phyloP scores from a whole-genome alignment of 2,113 vertebrate species.

The Leuciscus idus region DNA sequence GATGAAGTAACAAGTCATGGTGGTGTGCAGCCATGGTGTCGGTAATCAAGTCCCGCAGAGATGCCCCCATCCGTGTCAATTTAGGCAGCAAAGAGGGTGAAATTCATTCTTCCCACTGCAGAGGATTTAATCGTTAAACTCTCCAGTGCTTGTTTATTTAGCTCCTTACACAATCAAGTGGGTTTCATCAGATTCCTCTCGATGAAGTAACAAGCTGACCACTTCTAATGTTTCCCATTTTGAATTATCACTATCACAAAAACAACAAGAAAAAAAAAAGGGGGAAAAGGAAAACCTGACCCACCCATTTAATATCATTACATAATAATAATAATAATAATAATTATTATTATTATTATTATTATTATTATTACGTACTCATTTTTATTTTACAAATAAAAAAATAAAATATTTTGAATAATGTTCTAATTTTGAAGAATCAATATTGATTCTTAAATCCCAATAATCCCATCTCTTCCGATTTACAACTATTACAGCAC shows the following conservation, averaged over 20 bases:
- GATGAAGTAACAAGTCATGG: neutral
- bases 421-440: too few species aligned
- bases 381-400: too few species aligned
- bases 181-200: neutral
- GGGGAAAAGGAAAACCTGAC: too few species aligned
- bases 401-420: too few species aligned
- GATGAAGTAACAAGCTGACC: neutral
- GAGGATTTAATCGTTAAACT: slow-evolving; percentile 1
- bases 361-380: too few species aligned
- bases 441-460: too few species aligned
- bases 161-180: neutral
- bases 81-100: neutral
- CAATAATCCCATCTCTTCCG: too few species aligned
- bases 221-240: neutral
- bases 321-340: too few species aligned
- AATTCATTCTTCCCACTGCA: neutral
- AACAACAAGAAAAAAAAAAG: too few species aligned
- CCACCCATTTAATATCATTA: too few species aligned
- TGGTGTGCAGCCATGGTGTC: neutral
- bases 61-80: neutral
- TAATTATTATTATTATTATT: too few species aligned
- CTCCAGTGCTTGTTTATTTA: neutral
- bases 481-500: too few species aligned
- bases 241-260: neutral
- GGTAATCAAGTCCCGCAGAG: neutral